phyloP scores from a whole-genome alignment of 2,113 vertebrate genomes.

The Nyctereutes procyonoides region DNA sequence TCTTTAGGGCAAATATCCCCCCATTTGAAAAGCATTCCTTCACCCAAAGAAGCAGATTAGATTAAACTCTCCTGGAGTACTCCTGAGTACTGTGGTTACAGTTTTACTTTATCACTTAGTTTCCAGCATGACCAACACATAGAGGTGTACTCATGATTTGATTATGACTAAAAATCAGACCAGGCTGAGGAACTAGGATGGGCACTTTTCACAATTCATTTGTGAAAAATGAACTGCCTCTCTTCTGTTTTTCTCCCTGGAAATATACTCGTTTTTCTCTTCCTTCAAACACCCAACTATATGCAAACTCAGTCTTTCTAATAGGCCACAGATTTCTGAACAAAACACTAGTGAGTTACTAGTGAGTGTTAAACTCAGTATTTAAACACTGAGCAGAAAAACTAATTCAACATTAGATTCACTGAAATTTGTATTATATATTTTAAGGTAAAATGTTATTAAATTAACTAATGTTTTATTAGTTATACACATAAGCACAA shows the following conservation, averaged over 20 bases:
- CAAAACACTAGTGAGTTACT: not conserved
- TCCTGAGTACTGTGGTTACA: not conserved
- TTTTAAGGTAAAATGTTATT: not conserved
- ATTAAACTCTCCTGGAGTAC: not conserved
- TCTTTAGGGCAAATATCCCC: not conserved
- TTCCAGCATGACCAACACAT: not conserved
- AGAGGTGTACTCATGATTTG: not conserved
- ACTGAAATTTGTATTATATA: not conserved
- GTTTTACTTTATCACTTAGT: not conserved
- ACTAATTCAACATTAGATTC: not conserved
- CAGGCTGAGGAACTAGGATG: not conserved
- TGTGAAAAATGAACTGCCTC: not conserved
- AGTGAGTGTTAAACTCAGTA: too few species aligned
- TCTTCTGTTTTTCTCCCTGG: not conserved
- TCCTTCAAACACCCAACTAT: not conserved
- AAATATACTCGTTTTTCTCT: not conserved
- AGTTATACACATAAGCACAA: not conserved
- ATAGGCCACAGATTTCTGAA: not conserved
- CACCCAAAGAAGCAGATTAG: not conserved
- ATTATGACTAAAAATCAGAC: not conserved
- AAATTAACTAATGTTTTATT: not conserved
- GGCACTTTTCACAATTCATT: not conserved
- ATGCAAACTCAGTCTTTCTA: not conserved
- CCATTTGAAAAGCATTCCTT: not conserved
- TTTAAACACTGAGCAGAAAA: not conserved